Conservation (phyloP, 1,140 invertebrate species). For the Temnothorax longispinosus region DNA sequence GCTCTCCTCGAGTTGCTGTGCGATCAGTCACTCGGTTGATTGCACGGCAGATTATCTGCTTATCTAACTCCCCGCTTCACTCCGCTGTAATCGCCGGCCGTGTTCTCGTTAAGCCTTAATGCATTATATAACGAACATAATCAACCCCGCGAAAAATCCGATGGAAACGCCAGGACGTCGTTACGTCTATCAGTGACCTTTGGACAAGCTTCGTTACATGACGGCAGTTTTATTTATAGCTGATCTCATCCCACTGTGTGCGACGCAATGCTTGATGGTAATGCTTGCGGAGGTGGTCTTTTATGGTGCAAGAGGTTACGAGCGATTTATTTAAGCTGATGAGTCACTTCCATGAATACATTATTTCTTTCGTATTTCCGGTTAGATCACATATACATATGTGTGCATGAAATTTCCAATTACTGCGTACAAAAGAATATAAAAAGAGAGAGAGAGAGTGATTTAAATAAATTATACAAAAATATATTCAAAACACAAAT, state of each 20-base stretch:
- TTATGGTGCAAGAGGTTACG: not conserved
- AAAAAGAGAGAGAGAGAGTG: not conserved
- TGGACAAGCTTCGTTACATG: constrained; percentile 5
- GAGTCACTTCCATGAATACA: not conserved
- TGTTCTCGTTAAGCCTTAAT: not conserved
- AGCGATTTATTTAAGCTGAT: constrained; percentile 30
- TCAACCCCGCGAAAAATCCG: constrained; percentile 18
- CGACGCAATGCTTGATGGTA: constrained; percentile 4
- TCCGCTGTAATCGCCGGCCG: not conserved
- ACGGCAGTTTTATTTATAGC: constrained; percentile 44
- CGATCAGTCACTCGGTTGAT: constrained; percentile 54
- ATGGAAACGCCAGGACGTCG: constrained; percentile 7
- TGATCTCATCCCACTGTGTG: constrained; percentile 4
- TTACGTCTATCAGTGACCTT: constrained; percentile 35
- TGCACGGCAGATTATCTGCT: constrained; percentile 50
- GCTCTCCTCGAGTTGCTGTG: constrained; percentile 8
- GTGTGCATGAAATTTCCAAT: constrained; percentile 1
- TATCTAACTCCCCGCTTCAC: not conserved
- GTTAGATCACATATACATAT: not conserved
- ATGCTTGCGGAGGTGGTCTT: not conserved
- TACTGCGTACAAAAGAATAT: not conserved
- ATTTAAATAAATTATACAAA: not conserved
- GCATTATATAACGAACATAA: constrained; percentile 51
- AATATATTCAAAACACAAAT: not conserved
- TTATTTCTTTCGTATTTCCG: not conserved